Evolutionary conservation across 2,888 invertebrate species (phyloP).

Genomic region (Amphiduros pacificus): DNA sequence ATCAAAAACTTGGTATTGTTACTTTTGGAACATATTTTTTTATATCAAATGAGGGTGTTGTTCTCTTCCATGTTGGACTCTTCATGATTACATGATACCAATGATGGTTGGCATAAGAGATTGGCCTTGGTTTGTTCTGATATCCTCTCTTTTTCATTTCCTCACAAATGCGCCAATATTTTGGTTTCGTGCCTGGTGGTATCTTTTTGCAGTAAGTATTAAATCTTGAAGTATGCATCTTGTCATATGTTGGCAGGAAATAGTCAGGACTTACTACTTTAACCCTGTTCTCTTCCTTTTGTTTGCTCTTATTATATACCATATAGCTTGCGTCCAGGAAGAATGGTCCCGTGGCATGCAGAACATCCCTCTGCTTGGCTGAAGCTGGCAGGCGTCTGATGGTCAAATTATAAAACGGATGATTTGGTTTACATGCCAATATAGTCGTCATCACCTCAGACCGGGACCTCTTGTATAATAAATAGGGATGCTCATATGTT

Average conservation of each 20-base stretch:
- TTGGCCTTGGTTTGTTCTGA: background rate
- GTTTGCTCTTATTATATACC: background rate
- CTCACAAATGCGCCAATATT: background rate
- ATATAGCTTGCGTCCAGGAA: no score
- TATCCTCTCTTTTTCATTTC: background rate
- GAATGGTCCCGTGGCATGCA: background rate
- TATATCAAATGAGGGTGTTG: no score
- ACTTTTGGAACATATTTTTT: no score
- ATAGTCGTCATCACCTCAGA: background rate
- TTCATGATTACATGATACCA: slow-evolving; percentile 1
- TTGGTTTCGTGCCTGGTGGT: no score
- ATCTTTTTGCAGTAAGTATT: background rate
- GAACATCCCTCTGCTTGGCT: background rate
- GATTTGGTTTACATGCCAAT: background rate
- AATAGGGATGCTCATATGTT: background rate
- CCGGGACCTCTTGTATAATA: background rate
- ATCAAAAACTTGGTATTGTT: no score
- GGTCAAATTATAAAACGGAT: background rate
- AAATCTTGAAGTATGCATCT: background rate
- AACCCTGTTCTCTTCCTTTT: background rate
- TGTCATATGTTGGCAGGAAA: background rate
- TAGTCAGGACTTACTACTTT: background rate
- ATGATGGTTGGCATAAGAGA: background rate
- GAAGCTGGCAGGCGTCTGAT: background rate
- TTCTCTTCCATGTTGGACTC: background rate